Evolutionary conservation across 2,888 invertebrate species (phyloP).

Genomic region (Sisyra nigra): DNA sequence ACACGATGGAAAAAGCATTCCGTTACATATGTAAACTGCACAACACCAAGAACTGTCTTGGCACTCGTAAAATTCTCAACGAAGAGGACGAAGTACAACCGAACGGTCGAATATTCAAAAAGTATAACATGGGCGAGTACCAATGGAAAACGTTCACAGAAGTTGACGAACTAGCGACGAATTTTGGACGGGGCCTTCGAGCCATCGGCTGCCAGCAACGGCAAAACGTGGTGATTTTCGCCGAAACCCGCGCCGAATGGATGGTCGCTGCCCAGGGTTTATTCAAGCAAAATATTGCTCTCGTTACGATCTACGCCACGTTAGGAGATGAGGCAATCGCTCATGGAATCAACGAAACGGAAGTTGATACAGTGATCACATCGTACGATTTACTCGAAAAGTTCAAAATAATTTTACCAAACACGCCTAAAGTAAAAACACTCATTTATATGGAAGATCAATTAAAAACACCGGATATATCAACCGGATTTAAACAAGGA

Average conservation of each 20-base stretch:
- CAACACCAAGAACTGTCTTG: constrained; percentile 61
- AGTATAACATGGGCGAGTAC: constrained; percentile 90
- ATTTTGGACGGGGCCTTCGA: constrained; percentile 73
- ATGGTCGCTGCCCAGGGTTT: constrained; percentile 91
- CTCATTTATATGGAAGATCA: constrained; percentile 83
- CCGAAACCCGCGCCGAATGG: constrained; percentile 97
- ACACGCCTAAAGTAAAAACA: constrained; percentile 60
- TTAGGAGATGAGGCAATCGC: constrained; percentile 92
- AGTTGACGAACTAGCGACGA: constrained; percentile 54
- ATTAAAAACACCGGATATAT: constrained; percentile 46
- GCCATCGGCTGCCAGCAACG: constrained; percentile 58
- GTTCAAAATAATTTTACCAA: constrained; percentile 58
- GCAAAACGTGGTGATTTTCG: constrained; percentile 79
- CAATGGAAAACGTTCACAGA: constrained; percentile 74
- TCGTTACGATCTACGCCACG: constrained; percentile 95
- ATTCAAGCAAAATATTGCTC: constrained; percentile 85
- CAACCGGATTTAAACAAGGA: constrained; percentile 50
- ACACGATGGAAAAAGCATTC: constrained; percentile 72
- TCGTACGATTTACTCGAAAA: constrained; percentile 84
- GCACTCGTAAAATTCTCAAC: constrained; percentile 76
- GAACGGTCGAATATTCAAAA: constrained; percentile 90
- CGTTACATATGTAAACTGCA: constrained; percentile 60
- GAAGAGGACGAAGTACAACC: constrained; percentile 91
- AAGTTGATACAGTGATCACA: constrained; percentile 85
- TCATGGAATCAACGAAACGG: constrained; percentile 94